A percentile compares a stretch with the other conserved stretches of the same genome.
phyloP scores from a whole-genome alignment of 2,797 vertebrate genomes.

The Oryzias dopingdopingensis region DNA sequence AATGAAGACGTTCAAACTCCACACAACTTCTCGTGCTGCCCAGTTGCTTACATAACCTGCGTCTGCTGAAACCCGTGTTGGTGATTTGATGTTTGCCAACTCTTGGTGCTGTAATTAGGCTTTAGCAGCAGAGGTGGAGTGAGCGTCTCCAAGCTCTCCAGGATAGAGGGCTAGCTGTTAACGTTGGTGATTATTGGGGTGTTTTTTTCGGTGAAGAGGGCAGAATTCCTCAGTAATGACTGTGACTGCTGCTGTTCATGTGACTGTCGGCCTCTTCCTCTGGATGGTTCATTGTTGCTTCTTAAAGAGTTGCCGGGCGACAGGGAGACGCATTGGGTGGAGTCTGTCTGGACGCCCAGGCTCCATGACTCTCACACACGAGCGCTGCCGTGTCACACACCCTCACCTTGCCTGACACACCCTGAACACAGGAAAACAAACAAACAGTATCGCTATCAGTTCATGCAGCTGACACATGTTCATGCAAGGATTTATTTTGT shows the following conservation, averaged over 20 bases:
- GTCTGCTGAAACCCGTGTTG: conserved; percentile 41
- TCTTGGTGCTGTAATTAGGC: conserved; percentile 57
- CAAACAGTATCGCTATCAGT: conserved; percentile 11
- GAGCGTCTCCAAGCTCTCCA: conserved; percentile 39
- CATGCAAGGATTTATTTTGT: too few relatives aligned
- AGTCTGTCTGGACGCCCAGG: conserved; percentile 69
- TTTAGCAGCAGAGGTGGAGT: conserved; percentile 28
- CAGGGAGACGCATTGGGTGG: conserved; percentile 66
- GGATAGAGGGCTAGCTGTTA: conserved; percentile 63
- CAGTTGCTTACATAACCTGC: conserved; percentile 40
- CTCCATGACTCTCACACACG: conserved; percentile 29
- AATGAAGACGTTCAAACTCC: conserved; percentile 29
- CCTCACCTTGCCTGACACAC: conserved; percentile 43
- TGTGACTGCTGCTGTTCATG: conserved; percentile 51
- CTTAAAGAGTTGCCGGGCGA: conserved; percentile 58
- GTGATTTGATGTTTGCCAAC: conserved; percentile 53
- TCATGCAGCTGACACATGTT: neutral
- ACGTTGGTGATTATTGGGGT: conserved; percentile 41
- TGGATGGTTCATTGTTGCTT: conserved; percentile 64
- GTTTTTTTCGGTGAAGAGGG: conserved; percentile 23
- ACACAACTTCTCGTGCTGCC: conserved; percentile 11
- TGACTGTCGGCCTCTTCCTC: conserved; percentile 52
- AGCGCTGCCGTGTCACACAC: conserved; percentile 30
- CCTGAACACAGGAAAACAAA: conserved; percentile 36
- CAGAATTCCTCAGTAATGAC: conserved; percentile 53